Evolutionary conservation across 30 jellyfish, hydroid and myxozoan genomes (phyloP).

Genomic region (Hydractinia echinata): DNA sequence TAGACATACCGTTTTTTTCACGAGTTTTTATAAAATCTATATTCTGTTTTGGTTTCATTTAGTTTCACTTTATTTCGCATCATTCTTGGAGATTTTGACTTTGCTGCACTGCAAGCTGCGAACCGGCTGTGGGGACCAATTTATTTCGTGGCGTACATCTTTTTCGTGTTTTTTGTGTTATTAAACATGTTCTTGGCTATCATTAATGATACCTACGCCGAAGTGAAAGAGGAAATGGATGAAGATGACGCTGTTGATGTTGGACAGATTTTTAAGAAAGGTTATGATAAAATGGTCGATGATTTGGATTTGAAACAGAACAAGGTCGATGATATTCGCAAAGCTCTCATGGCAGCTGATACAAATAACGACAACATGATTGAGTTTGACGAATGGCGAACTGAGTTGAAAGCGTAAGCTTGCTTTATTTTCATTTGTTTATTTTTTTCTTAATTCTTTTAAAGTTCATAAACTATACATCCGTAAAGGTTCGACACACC

Average conservation of each 20-base stretch:
- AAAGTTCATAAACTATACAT: not conserved
- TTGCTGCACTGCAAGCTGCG: conserved; percentile 83
- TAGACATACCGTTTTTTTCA: not conserved
- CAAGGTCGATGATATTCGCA: conserved; percentile 81
- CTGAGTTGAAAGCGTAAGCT: conserved; percentile 75
- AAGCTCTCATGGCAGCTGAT: conserved; percentile 83
- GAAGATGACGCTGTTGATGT: conserved; percentile 87
- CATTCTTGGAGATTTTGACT: conserved; percentile 92
- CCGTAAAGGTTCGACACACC: not conserved
- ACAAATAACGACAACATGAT: conserved; percentile 77
- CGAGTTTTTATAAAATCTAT: not conserved
- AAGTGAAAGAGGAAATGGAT: conserved; percentile 86
- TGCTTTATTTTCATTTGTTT: not conserved
- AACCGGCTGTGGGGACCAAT: conserved; percentile 84
- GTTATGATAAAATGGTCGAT: conserved; percentile 92
- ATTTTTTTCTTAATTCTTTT: too few species aligned
- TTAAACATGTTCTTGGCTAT: conserved; percentile 98
- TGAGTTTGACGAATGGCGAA: conserved; percentile 96
- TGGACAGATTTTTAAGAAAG: conserved; percentile 83
- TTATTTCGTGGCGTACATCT: conserved; percentile 84
- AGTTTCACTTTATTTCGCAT: conserved; percentile 94
- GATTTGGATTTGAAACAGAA: conserved; percentile 61
- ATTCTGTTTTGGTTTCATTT: not conserved
- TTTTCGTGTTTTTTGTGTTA: conserved; percentile 90
- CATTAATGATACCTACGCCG: conserved; percentile 93